A percentile compares a stretch with the other conserved stretches of the same genome.
phyloP scores from a whole-genome alignment of 2,888 invertebrate species.

The Stenchaetothrips biformis region DNA sequence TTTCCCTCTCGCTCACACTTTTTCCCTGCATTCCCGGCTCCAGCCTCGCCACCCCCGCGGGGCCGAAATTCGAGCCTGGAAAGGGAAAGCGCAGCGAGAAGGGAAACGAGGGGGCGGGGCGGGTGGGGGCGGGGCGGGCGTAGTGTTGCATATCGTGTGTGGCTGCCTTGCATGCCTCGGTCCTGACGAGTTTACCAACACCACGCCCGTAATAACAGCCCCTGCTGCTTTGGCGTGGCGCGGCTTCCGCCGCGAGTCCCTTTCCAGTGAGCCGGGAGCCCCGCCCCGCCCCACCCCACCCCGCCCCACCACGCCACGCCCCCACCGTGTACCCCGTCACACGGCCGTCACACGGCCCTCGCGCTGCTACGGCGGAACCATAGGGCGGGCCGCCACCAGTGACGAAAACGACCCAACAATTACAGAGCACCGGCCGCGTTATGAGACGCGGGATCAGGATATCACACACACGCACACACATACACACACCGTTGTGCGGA shows the following conservation, averaged over 20 bases:
- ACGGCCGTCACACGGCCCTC: neutral
- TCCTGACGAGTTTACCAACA: slow-evolving; percentile 20
- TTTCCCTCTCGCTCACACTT: too few relatives aligned
- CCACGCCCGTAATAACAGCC: slow-evolving; percentile 15
- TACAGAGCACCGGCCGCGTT: neutral
- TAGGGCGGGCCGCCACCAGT: neutral
- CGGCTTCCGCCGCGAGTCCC: neutral
- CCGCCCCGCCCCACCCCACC: neutral
- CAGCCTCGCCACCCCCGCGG: too few relatives aligned
- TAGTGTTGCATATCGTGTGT: neutral
- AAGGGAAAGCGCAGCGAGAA: neutral
- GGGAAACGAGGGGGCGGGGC: neutral
- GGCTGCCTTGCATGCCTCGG: neutral
- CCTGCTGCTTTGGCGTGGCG: neutral
- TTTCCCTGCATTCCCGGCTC: too few relatives aligned
- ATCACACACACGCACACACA: neutral
- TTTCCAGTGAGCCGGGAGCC: neutral
- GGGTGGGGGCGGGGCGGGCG: neutral
- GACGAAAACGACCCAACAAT: slow-evolving; percentile 22
- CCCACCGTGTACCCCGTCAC: neutral
- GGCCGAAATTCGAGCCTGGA: too few relatives aligned
- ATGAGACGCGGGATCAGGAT: neutral
- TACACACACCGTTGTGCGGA: too few relatives aligned
- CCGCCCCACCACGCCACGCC: neutral
- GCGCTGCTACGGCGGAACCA: neutral